A percentile compares a stretch with the other conserved stretches of the same genome.
Evolutionary conservation across 2,113 vertebrate species (phyloP).

Genomic region (Spea bombifrons): DNA sequence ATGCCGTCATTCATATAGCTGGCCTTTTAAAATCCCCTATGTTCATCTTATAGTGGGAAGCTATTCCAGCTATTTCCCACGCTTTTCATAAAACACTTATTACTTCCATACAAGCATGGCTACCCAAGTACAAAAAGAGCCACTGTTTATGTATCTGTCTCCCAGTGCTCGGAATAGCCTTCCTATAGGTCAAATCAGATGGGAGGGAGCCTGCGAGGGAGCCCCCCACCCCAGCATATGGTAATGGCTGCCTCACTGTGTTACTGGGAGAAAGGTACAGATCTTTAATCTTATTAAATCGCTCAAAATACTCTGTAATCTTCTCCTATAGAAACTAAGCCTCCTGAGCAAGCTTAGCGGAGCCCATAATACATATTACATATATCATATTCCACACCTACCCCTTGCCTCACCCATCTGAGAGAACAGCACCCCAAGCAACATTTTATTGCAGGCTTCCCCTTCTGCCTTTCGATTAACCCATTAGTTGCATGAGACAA

Average conservation of each 20-base stretch:
- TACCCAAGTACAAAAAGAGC: no score
- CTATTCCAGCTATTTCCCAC: not conserved
- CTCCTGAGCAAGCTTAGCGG: constrained; percentile 9
- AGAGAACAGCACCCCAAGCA: constrained; percentile 4
- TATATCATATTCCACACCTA: not conserved
- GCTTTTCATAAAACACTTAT: not conserved
- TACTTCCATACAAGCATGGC: no score
- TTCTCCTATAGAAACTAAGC: constrained; percentile 32
- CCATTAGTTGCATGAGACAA: no score
- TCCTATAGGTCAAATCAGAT: not conserved
- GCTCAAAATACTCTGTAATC: constrained; percentile 40
- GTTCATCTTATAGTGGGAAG: no score
- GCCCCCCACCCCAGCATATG: not conserved
- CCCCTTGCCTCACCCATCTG: constrained; percentile 1
- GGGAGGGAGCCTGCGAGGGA: not conserved
- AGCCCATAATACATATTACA: constrained; percentile 7
- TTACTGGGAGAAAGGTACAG: constrained; percentile 35
- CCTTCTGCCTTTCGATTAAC: no score
- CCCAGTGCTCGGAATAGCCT: not conserved
- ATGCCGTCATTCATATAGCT: no score
- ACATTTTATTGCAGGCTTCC: not conserved
- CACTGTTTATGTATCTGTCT: not conserved
- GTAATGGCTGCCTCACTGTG: constrained; percentile 16
- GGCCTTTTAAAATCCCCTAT: no score
- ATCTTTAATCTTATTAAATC: constrained; percentile 39